phyloP scores from a whole-genome alignment of 2,888 invertebrate genomes.

The Ophion obscuratus region DNA sequence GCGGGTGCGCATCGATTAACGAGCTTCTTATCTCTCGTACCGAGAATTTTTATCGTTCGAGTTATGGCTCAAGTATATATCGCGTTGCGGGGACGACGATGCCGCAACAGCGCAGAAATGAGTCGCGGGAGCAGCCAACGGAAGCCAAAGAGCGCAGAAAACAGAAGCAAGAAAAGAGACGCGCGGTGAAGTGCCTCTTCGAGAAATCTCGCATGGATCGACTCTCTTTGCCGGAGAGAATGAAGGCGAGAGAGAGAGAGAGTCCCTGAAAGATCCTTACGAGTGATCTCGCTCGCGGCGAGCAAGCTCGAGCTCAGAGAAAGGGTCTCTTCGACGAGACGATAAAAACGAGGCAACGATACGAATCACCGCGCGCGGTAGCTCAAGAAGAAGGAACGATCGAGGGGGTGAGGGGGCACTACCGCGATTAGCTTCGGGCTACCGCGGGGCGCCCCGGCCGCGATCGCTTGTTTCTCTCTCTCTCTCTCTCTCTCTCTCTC shows the following conservation, averaged over 20 bases:
- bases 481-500: conserved; percentile 40
- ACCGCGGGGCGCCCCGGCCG: conserved; percentile 69
- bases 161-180: conserved; percentile 62
- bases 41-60: conserved; percentile 74
- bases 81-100: conserved; percentile 54
- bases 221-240: conserved; percentile 50
- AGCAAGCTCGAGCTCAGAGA: conserved; percentile 55
- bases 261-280: conserved; percentile 56
- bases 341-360: conserved; percentile 77
- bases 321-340: conserved; percentile 58
- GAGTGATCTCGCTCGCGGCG: conserved; percentile 62
- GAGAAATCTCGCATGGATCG: conserved; percentile 55
- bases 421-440: conserved; percentile 78
- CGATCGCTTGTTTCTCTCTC: conserved; percentile 44
- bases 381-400: conserved; percentile 44
- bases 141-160: conserved; percentile 39
- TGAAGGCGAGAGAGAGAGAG: conserved; percentile 37
- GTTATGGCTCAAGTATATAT: conserved; percentile 72
- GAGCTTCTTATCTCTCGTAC: conserved; percentile 75
- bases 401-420: conserved; percentile 23
- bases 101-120: conserved; percentile 40
- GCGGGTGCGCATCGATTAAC: conserved; percentile 74
- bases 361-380: conserved; percentile 76
- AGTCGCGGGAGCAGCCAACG: conserved; percentile 42
- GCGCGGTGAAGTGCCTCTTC: conserved; percentile 35